Conservation (phyloP, 2,113 vertebrate species). For the Myodes glareolus region DNA sequence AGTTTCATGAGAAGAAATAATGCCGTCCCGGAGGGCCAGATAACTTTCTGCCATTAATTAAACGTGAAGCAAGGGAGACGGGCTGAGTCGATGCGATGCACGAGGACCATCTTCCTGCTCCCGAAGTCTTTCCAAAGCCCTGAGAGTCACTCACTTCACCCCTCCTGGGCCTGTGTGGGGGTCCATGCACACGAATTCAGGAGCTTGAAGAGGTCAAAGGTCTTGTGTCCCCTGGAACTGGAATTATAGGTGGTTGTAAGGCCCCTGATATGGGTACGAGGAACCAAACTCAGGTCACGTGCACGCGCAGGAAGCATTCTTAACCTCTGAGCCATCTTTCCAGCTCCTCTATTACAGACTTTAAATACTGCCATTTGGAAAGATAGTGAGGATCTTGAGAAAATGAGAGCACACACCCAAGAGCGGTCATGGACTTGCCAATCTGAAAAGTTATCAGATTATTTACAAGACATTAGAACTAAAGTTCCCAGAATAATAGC, state of each 20-base stretch:
- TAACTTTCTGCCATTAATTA: background rate
- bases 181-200: background rate
- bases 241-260: background rate
- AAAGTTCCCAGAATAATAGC: background rate
- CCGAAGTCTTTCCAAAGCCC: background rate
- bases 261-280: background rate
- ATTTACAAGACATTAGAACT: background rate
- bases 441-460: background rate
- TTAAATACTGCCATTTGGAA: background rate
- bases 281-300: background rate
- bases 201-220: background rate
- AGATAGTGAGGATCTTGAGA: background rate
- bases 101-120: background rate
- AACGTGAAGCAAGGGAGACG: background rate
- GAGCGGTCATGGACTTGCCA: background rate
- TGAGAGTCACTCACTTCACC: background rate
- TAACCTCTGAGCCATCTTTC: background rate
- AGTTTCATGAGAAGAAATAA: conserved; percentile 8
- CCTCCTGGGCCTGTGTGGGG: background rate
- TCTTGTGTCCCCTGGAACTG: background rate
- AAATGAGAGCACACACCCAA: background rate
- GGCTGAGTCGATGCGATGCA: background rate
- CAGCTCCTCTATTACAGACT: background rate
- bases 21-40: background rate
- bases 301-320: background rate